Evolutionary conservation across 2,888 invertebrate species (phyloP).

Genomic region (Tolmerus cingulatus): DNA sequence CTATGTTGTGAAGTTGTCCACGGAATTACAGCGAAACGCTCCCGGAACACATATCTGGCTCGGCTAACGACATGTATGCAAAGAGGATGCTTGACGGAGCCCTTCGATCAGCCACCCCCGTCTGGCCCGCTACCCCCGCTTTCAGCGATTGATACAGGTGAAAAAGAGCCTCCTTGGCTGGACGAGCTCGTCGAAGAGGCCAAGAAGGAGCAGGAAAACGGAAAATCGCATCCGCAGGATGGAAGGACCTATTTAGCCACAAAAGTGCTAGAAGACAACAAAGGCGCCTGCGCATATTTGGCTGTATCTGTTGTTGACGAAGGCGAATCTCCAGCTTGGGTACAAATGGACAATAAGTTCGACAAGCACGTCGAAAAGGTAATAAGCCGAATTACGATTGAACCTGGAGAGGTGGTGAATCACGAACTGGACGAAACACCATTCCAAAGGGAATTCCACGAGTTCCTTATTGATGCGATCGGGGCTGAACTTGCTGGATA

Average conservation of each 20-base stretch:
- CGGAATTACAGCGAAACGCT: slow-evolving; percentile 52
- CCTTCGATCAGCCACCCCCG: slow-evolving; percentile 53
- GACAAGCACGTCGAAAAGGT: slow-evolving; percentile 34
- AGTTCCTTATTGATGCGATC: slow-evolving; percentile 52
- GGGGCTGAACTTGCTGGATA: slow-evolving; percentile 55
- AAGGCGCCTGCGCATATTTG: slow-evolving; percentile 53
- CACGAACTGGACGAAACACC: background rate
- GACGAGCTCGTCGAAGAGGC: slow-evolving; percentile 23
- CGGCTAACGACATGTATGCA: slow-evolving; percentile 54
- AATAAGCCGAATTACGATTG: slow-evolving; percentile 9
- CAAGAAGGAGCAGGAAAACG: background rate
- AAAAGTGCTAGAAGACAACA: slow-evolving; percentile 52
- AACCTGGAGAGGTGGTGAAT: background rate
- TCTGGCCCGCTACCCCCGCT: slow-evolving; percentile 47
- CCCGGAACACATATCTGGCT: slow-evolving; percentile 56
- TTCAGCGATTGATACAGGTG: background rate
- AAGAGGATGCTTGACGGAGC: slow-evolving; percentile 52
- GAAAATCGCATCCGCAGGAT: background rate
- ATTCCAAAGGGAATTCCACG: background rate
- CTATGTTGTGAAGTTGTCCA: slow-evolving; percentile 52
- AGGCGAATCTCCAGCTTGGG: slow-evolving; percentile 49
- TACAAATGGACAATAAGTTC: slow-evolving; percentile 46
- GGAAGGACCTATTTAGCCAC: slow-evolving; percentile 50
- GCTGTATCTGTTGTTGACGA: slow-evolving; percentile 52
- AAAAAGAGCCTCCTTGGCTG: slow-evolving; percentile 44